Evolutionary conservation across 2,113 vertebrate species (phyloP).

Genomic region (Pelmatolapia mariae): DNA sequence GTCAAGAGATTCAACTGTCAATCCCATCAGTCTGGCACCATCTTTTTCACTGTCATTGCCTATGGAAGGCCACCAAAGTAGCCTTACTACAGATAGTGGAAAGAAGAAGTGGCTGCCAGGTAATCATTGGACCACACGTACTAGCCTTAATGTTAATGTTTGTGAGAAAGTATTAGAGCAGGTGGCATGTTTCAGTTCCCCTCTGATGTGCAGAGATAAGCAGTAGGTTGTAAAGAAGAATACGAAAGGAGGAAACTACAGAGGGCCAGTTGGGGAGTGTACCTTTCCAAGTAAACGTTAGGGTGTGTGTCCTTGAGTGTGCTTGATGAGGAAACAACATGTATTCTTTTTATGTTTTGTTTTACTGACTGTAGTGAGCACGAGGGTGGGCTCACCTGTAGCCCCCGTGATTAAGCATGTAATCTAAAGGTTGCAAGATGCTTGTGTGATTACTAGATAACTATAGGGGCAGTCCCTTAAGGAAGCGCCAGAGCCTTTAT

Average conservation of each 20-base stretch:
- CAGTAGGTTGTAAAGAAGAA: not conserved
- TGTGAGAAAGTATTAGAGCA: no score
- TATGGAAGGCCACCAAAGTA: no score
- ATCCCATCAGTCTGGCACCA: no score
- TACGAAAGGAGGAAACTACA: not conserved
- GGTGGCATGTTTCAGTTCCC: not conserved
- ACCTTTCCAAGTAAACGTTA: not conserved
- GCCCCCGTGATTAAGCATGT: not conserved
- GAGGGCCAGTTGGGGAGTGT: not conserved
- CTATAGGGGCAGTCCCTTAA: not conserved
- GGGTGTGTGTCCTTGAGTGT: not conserved
- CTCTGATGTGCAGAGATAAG: not conserved
- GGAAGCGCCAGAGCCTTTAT: not conserved
- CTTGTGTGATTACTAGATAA: not conserved
- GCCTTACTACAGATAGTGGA: no score
- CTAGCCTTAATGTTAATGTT: no score
- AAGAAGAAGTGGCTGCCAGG: no score
- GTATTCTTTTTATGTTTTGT: not conserved
- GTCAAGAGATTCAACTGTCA: no score
- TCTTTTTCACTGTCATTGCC: no score
- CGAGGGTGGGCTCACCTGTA: not conserved
- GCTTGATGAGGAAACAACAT: not conserved
- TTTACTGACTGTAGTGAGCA: not conserved
- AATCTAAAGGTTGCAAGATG: not conserved
- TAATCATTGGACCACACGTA: no score